Evolutionary conservation across 2,888 invertebrate genomes (phyloP).

Genomic region (Calephelis perditalis): DNA sequence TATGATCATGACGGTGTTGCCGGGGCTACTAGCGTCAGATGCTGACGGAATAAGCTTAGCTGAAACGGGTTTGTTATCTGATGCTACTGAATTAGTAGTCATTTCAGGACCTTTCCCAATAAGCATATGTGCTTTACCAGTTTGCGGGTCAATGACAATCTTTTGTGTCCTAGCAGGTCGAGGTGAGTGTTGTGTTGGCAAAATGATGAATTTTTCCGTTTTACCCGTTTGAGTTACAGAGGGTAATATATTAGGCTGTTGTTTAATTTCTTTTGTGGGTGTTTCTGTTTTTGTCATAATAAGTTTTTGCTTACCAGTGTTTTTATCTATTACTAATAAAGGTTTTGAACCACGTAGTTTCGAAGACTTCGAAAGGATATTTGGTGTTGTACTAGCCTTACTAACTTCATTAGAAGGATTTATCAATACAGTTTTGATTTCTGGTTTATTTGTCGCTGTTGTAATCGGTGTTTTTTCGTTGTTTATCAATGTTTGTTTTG

Average conservation of each 20-base stretch:
- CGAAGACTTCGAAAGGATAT: constrained; percentile 69
- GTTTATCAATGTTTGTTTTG: constrained; percentile 46
- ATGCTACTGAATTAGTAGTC: constrained; percentile 32
- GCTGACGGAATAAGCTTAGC: constrained; percentile 59
- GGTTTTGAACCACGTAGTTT: constrained; percentile 67
- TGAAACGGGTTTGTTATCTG: constrained; percentile 56
- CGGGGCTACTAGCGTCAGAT: constrained; percentile 51
- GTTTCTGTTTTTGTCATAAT: constrained; percentile 63
- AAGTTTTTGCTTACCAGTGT: constrained; percentile 68
- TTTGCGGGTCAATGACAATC: constrained; percentile 69
- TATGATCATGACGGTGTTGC: constrained; percentile 80
- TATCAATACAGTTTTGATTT: constrained; percentile 60
- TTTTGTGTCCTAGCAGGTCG: constrained; percentile 62
- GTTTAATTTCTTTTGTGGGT: constrained; percentile 55
- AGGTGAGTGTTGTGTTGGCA: constrained; percentile 55
- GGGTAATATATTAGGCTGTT: constrained; percentile 43
- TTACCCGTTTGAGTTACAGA: constrained; percentile 45
- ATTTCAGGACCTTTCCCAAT: constrained; percentile 52
- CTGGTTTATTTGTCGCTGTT: constrained; percentile 46
- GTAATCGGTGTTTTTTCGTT: constrained; percentile 50
- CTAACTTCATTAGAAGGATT: constrained; percentile 51
- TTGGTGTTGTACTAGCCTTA: constrained; percentile 59
- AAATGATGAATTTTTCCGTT: constrained; percentile 64
- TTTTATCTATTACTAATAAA: constrained; percentile 67
- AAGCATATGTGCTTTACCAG: constrained; percentile 66